Conservation (phyloP, 2,888 invertebrate species). For the Cephus pygmeus region DNA sequence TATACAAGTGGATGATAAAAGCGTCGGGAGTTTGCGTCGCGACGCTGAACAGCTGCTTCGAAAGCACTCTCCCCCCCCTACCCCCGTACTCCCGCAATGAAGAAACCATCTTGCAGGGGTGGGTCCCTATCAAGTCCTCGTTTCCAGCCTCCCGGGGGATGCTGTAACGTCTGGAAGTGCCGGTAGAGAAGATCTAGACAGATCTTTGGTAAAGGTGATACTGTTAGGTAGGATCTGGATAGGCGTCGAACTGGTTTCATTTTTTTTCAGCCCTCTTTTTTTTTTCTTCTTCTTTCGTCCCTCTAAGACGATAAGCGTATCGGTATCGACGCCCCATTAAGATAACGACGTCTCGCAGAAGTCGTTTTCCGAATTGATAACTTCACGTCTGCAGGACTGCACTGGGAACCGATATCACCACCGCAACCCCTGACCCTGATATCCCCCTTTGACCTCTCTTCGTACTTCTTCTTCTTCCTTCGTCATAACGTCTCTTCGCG, state of each 20-base stretch:
- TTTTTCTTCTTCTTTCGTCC: background rate
- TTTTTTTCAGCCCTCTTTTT: background rate
- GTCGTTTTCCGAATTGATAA: constrained; percentile 23
- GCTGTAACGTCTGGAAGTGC: background rate
- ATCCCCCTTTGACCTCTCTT: background rate
- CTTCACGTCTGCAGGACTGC: constrained; percentile 6
- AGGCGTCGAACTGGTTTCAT: background rate
- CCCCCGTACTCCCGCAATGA: background rate
- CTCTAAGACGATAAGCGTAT: background rate
- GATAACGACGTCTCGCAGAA: constrained; percentile 18
- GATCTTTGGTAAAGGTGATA: background rate
- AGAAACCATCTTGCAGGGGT: background rate
- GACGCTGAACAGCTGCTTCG: background rate
- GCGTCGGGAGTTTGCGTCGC: background rate
- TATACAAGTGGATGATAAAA: background rate
- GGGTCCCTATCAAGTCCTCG: background rate
- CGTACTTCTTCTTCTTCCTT: constrained; percentile 7
- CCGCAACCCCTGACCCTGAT: background rate
- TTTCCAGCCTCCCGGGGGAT: background rate
- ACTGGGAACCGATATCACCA: constrained; percentile 2
- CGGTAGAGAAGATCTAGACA: background rate
- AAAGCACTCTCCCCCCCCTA: background rate
- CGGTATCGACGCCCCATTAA: constrained; percentile 19
- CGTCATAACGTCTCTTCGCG: constrained; percentile 4
- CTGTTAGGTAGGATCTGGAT: background rate